Base-by-base conservation (phyloP, 2,113 vertebrate genomes). In the Oreochromis spilurus region DNA sequence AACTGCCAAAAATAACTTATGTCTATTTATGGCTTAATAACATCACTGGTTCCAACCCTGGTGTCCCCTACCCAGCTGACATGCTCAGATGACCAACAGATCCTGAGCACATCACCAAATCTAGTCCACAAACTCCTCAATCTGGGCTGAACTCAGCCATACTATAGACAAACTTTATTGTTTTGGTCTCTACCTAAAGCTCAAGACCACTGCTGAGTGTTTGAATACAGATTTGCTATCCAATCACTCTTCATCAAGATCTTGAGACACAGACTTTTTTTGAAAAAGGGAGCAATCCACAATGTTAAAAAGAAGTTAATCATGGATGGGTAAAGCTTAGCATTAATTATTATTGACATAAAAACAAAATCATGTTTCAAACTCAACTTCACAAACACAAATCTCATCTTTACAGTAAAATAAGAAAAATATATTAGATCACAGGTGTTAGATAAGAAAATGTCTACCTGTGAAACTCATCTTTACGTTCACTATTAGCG, bases 31-130 rank as follows among this genome's bases (percentile, higher is more conserved):
- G 40, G 40, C 21, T 48, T 72, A 45, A 72, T 26, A 72, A 29
- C 14, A 17, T 48, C 67, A 72, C 24, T 19, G 70, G 9, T 10
- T 75, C 24, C 9, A 29, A 0, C 43, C 21, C 67, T 1, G 24
- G 24, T 26, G 14, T 0, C 40, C 2, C 40, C 40, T 10, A 9
- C 14, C 14, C 5, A 43, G 1, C 1, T 1, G 8, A 45, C 38
- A 45, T 6, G 12, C 40, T 29, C 14, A 45, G 40, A 70, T 26
- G 11, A 40, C 65, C 21, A 26, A 72, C 0, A 4, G 8, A 26
- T 16, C 21, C 65, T 45, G 70, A 0, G 16, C 5, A 29, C 13
- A 4, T 4, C 8, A 72, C 67, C 67, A 26, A 72, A 43, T 45
- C 38, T 38, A 65, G 6, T 0, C 31, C 60, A 65, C 67, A 72